phyloP scores from a whole-genome alignment of 2,113 vertebrate genomes.

The Xerus inauris region DNA sequence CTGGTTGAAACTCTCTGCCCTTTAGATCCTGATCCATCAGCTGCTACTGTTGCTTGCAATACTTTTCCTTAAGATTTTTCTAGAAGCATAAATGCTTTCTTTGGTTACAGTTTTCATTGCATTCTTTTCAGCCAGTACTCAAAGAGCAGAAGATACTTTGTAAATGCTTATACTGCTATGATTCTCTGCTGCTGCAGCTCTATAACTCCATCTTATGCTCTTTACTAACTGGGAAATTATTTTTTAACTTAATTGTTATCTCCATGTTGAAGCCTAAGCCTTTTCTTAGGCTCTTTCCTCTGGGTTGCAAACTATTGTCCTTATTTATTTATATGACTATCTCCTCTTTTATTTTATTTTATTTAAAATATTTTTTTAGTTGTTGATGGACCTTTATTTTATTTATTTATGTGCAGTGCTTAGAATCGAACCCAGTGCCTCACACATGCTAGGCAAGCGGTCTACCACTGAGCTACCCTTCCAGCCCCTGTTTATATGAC shows the following conservation, averaged over 20 bases:
- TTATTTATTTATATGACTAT: conserved; percentile 34
- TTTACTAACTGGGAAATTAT: not conserved
- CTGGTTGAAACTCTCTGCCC: not conserved
- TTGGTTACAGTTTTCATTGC: not conserved
- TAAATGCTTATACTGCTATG: not conserved
- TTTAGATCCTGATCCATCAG: not conserved
- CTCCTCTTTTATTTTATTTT: no score
- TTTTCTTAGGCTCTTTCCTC: conserved; percentile 20
- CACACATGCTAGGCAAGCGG: no score
- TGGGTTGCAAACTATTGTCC: not conserved
- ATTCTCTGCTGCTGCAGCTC: not conserved
- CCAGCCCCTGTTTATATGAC: conserved; percentile 16
- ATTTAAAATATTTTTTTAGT: no score
- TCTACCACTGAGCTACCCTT: no score
- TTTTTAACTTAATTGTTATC: not conserved
- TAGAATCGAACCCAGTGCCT: no score
- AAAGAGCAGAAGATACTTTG: not conserved
- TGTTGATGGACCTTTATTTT: no score
- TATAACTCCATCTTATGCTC: not conserved
- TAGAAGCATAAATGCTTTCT: not conserved
- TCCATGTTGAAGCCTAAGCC: not conserved
- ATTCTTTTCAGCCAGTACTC: not conserved
- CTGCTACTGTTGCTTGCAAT: not conserved
- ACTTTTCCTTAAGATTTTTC: not conserved
- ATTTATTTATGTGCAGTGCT: no score